Evolutionary conservation across 2,113 vertebrate genomes (phyloP), one percentile per base, ranked within the genome.

Genomic region (Alexandromys fortis): DNA sequence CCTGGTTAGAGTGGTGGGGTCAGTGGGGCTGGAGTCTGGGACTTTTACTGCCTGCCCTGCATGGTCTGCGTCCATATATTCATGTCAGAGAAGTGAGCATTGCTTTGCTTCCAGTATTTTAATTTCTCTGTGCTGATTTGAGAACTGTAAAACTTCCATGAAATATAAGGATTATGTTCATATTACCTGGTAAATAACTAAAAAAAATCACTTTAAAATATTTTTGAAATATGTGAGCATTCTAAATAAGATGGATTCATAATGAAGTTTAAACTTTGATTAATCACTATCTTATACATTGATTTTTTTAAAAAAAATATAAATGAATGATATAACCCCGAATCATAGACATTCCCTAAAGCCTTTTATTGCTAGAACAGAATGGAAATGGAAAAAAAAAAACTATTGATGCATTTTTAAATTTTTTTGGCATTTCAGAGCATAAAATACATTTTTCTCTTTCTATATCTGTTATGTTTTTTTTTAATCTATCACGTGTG

Each of bases 41-140:
- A n/a, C n/a, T n/a, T n/a, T n/a, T n/a, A n/a, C n/a, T n/a, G n/a
- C n/a, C n/a, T n/a, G n/a, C n/a, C n/a, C n/a, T n/a, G n/a, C n/a
- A n/a, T n/a, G n/a, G n/a, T n/a, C n/a, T n/a, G n/a, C n/a, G 87
- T 19, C 7, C 16, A 63, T 63, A 70, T 86, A 86, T 52, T 89
- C 52, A 58, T 89, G 82, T 78, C 61, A 72, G 33, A 19, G 79
- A 79, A 92, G 76, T 81, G 38, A 63, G 28, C 49, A 63, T 55
- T 94, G 70, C 21, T 86, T 81, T 45, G 42, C 58, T 90, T 8
- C 76, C n/a, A 65, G 11, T 75, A 83, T 92, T 90, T 8, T 82
- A 58, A 68, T 95, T 91, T 79, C 49, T 79, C 87, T 82, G 13
- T 89, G 67, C 89, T 94, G 79, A 75, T 83, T 92, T 86, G 30